Conservation (phyloP, 2,113 vertebrate species). For the Lycaon pictus region DNA sequence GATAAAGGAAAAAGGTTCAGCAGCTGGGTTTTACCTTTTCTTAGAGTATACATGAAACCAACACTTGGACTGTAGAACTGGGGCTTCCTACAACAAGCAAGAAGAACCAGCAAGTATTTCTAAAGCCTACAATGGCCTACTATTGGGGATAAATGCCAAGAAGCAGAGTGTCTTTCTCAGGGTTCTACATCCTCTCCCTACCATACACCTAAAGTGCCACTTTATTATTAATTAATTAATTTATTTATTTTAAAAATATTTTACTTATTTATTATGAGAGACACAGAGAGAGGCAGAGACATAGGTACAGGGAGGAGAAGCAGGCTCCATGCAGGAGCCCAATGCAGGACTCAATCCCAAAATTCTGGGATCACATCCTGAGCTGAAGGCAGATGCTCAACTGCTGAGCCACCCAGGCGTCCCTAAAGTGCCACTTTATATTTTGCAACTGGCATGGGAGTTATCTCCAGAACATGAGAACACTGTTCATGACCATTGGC, state of each 20-base stretch:
- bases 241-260: too few species aligned
- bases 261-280: too few species aligned
- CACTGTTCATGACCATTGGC: neutral
- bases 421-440: neutral
- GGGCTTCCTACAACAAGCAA: neutral
- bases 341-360: too few species aligned
- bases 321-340: too few species aligned
- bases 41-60: neutral
- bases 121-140: neutral
- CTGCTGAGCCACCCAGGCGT: too few species aligned
- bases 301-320: too few species aligned
- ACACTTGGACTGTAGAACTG: conserved; percentile 12
- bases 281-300: too few species aligned
- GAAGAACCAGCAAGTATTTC: neutral
- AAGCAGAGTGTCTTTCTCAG: neutral
- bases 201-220: neutral
- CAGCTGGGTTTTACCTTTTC: neutral
- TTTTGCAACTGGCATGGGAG: neutral
- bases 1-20: neutral
- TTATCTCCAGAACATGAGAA: neutral
- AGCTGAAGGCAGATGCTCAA: too few species aligned
- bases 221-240: too few species aligned
- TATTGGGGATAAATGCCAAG: neutral
- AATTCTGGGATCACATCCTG: too few species aligned
- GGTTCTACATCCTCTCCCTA: neutral